Percentiles rank a stretch among this genome's conserved stretches.
phyloP scores from a whole-genome alignment of 2,113 vertebrate genomes.

The Rousettus leschenaultii region DNA sequence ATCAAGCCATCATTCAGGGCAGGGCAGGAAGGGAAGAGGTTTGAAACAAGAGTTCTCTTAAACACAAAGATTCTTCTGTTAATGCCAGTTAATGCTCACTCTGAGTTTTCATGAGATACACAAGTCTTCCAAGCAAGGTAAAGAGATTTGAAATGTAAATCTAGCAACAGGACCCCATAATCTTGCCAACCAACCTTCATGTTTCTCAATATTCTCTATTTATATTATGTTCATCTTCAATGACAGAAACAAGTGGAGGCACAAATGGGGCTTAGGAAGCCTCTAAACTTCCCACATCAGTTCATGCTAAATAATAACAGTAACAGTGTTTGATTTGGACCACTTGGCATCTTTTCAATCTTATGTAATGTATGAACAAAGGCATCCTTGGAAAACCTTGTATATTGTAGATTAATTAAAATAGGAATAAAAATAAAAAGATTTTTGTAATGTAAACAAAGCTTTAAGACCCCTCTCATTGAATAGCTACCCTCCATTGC shows the following conservation, averaged over 20 bases:
- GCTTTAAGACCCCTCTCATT: neutral
- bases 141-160: neutral
- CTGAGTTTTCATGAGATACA: neutral
- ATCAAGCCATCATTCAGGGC: neutral
- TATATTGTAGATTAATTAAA: neutral
- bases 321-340: neutral
- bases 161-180: neutral
- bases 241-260: neutral
- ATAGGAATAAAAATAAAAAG: neutral
- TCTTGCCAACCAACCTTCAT: neutral
- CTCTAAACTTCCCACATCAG: neutral
- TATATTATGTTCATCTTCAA: neutral
- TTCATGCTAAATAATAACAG: neutral
- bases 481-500: neutral
- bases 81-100: neutral
- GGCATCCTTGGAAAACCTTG: neutral
- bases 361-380: neutral
- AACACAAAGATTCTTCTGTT: conserved; percentile 2
- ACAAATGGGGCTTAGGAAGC: neutral
- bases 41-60: conserved; percentile 15
- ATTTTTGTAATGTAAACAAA: neutral
- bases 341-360: neutral
- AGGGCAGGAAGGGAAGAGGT: neutral
- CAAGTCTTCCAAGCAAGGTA: neutral
- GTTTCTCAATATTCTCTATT: neutral